Percentiles rank a stretch among this genome's conserved stretches.
phyloP scores from a whole-genome alignment of 1,140 invertebrate genomes.

The Caenorhabditis tropicalis region DNA sequence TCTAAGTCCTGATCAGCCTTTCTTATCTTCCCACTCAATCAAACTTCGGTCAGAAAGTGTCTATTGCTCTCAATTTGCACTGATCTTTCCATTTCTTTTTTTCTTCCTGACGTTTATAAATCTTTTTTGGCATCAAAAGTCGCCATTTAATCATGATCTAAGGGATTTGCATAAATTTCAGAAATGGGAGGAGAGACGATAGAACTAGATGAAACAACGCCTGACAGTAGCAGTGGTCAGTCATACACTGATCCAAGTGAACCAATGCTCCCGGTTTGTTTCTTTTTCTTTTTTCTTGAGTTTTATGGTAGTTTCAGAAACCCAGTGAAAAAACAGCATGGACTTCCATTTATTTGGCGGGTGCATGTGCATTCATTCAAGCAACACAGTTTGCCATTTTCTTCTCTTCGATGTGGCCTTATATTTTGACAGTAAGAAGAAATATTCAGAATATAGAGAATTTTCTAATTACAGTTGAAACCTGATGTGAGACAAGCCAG shows the following conservation, averaged over 20 bases:
- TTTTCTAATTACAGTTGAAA: slow-evolving; percentile 4
- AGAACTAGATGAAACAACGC: not conserved
- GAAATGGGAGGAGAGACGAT: slow-evolving; percentile 8
- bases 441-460: too few species aligned
- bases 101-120: too few species aligned
- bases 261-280: slow-evolving; percentile 26
- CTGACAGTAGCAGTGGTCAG: not conserved
- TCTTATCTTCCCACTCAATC: not conserved
- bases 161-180: slow-evolving; percentile 22
- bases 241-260: not conserved
- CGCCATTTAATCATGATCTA: not conserved
- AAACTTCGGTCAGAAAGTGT: not conserved
- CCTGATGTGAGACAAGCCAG: slow-evolving; percentile 3
- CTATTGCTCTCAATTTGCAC: not conserved
- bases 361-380: slow-evolving; percentile 44
- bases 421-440: slow-evolving; percentile 22
- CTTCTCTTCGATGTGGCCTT: slow-evolving; percentile 12
- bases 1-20: not conserved
- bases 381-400: slow-evolving; percentile 44
- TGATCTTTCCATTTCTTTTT: not conserved
- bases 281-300: not conserved
- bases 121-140: slow-evolving; percentile 41
- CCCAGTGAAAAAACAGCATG: slow-evolving; percentile 16
- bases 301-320: not conserved
- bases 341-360: slow-evolving; percentile 23